Base-by-base conservation (phyloP, 2,797 vertebrate genomes). In the Hylomyscus alleni region DNA sequence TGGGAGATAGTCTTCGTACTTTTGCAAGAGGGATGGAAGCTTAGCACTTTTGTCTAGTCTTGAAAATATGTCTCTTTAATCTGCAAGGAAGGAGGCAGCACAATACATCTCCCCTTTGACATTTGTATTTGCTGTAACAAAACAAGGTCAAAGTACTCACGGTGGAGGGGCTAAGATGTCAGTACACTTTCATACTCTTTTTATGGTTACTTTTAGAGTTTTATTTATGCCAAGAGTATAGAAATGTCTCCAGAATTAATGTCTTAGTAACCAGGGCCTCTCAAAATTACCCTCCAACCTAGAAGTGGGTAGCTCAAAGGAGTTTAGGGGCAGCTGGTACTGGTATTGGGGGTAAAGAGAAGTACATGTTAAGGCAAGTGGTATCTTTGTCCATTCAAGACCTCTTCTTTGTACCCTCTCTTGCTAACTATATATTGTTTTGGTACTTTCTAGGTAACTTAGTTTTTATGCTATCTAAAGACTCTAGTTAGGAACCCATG, bases 201-300 rank as follows among this genome's bases (percentile, higher is more conserved):
- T 92, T 94, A 93, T 4, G 83, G 22, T 73, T 75, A 80, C 56
- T 56, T 73, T 96, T 93, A 84, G 93, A 58, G 56, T 76, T 94
- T 83, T 82, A 91, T 86, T 47, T 65, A 65, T 11, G 47, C 50
- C 26, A 81, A 31, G 40, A 69, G 6, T 58, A 78, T 6, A 44
- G 26, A 82, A 86, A 94, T 34, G 24, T 29, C 22, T 7, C 65
- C 0, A 73, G 4, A 22, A 17, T 67, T 87, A 92, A 80, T 14
- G 73, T 93, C 22, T 83, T n/a, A 95, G 15, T 81, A 77, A 90
- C 3, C n/a, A 56, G 17, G 3, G 26, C 69, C 29, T 77, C 47
- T 80, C 75, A 81, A 95, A 93, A 73, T 34, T 62, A 96, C 12
- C 37, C 44, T 44, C 2, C 2, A 65, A 60, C 12, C 60, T 13